These are phyloP conservation scores for Oreocharis arfaki DNA, from an alignment of 2,113 vertebrate species.

Conservation along the genomic window DNA sequence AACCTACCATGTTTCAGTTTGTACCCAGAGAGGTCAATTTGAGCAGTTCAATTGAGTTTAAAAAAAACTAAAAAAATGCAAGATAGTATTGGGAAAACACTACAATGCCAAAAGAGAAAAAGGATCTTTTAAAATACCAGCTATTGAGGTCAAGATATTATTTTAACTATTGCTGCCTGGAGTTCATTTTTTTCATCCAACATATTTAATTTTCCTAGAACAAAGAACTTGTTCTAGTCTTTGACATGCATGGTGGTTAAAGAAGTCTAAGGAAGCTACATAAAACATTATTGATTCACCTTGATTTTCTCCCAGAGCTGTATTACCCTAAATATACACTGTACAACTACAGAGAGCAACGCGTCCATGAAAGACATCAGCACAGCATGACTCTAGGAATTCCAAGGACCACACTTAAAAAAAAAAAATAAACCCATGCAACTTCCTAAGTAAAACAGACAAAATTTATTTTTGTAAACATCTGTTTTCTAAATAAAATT, in stretches of 20 bases:
- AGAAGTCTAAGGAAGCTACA: background rate
- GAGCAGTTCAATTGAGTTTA: background rate
- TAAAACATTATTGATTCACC: background rate
- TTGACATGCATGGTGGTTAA: background rate
- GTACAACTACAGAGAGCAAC: background rate
- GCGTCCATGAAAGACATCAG: background rate
- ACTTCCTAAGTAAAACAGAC: background rate
- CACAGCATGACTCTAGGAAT: fast-evolving
- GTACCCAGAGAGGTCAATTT: background rate
- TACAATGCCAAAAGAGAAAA: background rate
- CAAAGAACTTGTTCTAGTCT: background rate
- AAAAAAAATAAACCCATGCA: background rate
- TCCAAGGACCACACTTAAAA: background rate
- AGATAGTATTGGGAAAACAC: background rate
- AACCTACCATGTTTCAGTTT: background rate
- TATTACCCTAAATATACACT: background rate
- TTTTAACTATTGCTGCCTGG: background rate
- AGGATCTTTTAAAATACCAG: background rate
- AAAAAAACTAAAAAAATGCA: background rate
- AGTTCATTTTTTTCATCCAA: background rate
- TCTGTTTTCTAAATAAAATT: background rate
- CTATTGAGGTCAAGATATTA: background rate
- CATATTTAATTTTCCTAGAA: background rate
- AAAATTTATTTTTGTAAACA: background rate
- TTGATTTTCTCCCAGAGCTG: background rate